These are phyloP conservation scores for Salpingus planirostris DNA, from an alignment of 2,888 invertebrate species.

Conservation along the genomic window DNA sequence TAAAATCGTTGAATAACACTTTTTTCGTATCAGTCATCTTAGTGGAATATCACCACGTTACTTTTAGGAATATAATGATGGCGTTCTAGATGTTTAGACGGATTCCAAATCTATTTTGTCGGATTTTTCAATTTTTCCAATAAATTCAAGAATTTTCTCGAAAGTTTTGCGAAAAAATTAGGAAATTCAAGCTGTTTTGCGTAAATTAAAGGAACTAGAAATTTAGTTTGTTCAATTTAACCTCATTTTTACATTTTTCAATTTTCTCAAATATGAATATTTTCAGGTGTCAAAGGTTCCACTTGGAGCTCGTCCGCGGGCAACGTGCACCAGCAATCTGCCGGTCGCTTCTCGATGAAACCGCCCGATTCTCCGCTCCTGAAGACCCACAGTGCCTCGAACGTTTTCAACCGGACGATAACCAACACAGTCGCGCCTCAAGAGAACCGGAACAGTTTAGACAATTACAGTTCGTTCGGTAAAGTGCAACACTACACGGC, in stretches of 20 bases:
- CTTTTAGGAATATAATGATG: no score
- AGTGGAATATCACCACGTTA: no score
- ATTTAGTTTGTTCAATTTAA: no score
- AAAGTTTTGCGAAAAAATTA: not conserved
- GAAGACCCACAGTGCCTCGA: slow-evolving; percentile 40
- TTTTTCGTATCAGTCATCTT: slow-evolving; percentile 1
- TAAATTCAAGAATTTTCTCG: not conserved
- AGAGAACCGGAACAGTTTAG: slow-evolving; percentile 28
- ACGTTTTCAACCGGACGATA: slow-evolving; percentile 31
- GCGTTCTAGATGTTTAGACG: no score
- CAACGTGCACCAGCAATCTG: slow-evolving; percentile 23
- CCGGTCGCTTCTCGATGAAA: slow-evolving; percentile 20
- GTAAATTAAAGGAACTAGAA: not conserved
- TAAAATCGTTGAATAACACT: slow-evolving; percentile 1
- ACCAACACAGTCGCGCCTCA: no score
- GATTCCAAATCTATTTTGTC: no score
- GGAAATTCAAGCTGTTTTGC: slow-evolving; percentile 1
- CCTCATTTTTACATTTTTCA: no score
- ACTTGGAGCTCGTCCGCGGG: slow-evolving; percentile 28
- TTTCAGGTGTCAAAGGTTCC: slow-evolving; percentile 20
- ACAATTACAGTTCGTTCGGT: slow-evolving; percentile 22
- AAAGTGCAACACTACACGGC: no score
- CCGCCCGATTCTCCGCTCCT: slow-evolving; percentile 26
- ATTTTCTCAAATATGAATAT: no score
- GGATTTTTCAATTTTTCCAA: no score